phyloP scores from a whole-genome alignment of 2,113 vertebrate species.

The Crotalus horridus region DNA sequence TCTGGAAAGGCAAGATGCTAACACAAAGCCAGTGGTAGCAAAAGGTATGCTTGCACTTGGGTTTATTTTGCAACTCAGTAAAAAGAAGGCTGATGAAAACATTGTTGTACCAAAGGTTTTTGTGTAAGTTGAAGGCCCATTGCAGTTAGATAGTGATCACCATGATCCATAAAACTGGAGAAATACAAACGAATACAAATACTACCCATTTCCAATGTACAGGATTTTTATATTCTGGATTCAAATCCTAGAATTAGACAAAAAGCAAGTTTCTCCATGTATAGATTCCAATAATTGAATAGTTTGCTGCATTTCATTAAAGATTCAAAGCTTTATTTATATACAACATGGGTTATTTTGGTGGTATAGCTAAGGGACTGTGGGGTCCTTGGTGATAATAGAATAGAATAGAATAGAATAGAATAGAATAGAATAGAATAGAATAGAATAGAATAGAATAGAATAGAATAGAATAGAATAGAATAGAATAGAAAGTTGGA shows the following conservation, averaged over 20 bases:
- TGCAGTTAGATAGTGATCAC: not conserved
- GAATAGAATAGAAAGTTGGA: too few relatives aligned
- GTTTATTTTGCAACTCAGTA: not conserved
- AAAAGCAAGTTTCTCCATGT: not conserved
- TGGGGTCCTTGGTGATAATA: not conserved
- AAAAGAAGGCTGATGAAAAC: conserved; percentile 16
- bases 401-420: too few relatives aligned
- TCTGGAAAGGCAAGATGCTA: conserved; percentile 28
- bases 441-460: too few relatives aligned
- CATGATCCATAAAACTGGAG: not conserved
- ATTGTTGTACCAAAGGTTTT: not conserved
- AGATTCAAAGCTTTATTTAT: not conserved
- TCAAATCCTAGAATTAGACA: not conserved
- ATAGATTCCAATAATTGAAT: not conserved
- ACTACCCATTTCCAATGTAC: not conserved
- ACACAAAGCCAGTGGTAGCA: conserved; percentile 33
- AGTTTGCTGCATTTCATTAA: not conserved
- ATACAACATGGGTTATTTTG: not conserved
- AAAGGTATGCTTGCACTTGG: conserved; percentile 17
- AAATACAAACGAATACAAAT: not conserved
- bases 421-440: too few relatives aligned
- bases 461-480: too few relatives aligned
- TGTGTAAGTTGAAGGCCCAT: not conserved
- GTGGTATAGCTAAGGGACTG: not conserved
- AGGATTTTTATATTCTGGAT: not conserved